Base-by-base conservation (phyloP, 2,888 invertebrate species). In the Amphiduros pacificus region DNA sequence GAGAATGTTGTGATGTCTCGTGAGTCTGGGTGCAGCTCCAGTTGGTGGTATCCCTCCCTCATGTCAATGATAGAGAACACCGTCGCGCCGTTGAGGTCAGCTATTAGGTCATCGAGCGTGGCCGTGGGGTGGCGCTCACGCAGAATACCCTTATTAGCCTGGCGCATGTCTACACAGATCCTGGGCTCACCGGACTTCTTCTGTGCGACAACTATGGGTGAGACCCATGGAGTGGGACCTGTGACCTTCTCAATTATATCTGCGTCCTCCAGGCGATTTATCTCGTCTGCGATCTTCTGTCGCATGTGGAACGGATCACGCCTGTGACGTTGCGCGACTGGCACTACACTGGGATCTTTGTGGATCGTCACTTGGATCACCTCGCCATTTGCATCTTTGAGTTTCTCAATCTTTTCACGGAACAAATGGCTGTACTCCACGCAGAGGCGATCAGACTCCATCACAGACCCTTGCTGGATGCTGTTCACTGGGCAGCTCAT, bases 41-140 rank as follows among this genome's bases (percentile, higher is more conserved):
- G 48, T 51, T 74, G 72, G 29, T 73, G 67, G 55, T 68, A 74
- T n/a, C 69, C 73, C 3, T 26, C 36, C n/a, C 44, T 57, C 0
- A 74, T 61, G 41, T 74, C 71, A 1, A 73, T 51, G 44, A 68
- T 68, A 26, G 66, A 66, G 57, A 67, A 72, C 1, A 69, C 63
- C 9, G 41, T 64, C 2, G 66, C 41, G 2, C 69, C 67, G 55
- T 71, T 72, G 41, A 73, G 28, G 28, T 70, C 68, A 40, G 60
- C 26, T 2, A 70, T 62, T 14, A 73, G 24, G 2, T 74, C 71
- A 50, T 71, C 69, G 1, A 68, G 55, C 9, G 69, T 71, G 17
- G 70, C 69, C 40, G 69, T 58, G 0, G 41, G 55, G 36, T 74
- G 69, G 31, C 67, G n/a, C 55, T 67, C 66, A 26, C 71, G 28